Conservation (phyloP, 2,888 invertebrate species). For the Cerceris ruficornis region DNA sequence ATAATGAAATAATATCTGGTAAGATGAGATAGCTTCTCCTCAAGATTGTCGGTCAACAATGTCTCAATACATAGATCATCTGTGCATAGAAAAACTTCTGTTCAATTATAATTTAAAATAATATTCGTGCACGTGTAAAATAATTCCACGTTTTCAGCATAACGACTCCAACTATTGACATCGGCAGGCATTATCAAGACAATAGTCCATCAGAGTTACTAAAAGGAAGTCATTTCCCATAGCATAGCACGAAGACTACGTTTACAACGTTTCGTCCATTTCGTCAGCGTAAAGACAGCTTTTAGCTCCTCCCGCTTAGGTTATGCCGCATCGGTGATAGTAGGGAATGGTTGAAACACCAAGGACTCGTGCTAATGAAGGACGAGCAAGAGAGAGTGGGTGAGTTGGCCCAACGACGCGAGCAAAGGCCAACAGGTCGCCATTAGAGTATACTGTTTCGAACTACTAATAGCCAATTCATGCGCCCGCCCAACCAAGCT, state of each 20-base stretch:
- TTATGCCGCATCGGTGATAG: conserved; percentile 36
- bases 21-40: too few species aligned
- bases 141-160: background rate
- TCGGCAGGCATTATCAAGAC: conserved; percentile 42
- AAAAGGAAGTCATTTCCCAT: conserved; percentile 57
- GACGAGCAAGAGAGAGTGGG: conserved; percentile 66
- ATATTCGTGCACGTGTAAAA: too few species aligned
- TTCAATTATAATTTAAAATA: too few species aligned
- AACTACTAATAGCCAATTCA: conserved; percentile 83
- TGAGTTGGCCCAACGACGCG: conserved; percentile 74
- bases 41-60: too few species aligned
- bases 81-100: too few species aligned
- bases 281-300: conserved; percentile 63
- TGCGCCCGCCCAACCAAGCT: conserved; percentile 68
- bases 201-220: conserved; percentile 56
- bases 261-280: conserved; percentile 58
- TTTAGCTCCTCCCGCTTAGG: conserved; percentile 53
- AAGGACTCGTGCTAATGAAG: conserved; percentile 75
- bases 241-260: conserved; percentile 28
- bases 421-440: conserved; percentile 81
- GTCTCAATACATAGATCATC: too few species aligned
- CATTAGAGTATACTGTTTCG: conserved; percentile 81
- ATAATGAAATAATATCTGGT: too few species aligned
- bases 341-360: conserved; percentile 57
- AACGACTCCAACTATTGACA: conserved; percentile 4